Base-by-base conservation (phyloP, 2,888 invertebrate genomes). In the Eustalomyia histrio region DNA sequence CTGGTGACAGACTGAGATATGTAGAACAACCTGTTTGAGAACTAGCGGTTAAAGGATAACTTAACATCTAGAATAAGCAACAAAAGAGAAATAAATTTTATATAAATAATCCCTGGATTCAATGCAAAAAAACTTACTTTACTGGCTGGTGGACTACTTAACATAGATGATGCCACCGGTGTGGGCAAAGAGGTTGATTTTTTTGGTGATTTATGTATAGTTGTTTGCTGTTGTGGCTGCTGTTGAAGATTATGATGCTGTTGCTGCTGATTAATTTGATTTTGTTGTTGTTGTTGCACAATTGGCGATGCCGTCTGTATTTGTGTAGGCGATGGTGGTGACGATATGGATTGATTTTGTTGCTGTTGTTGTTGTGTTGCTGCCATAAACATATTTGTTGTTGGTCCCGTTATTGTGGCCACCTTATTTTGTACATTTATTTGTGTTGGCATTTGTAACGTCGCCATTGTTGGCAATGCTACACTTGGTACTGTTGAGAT, bases 181-280 rank as follows among this genome's bases (percentile, higher is more conserved):
- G 87, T 84, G 55, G 90, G 90, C 85, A 90, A 84, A 47, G 90
- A 90, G 69, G 84, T 84, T 68, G 89, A 89, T 85, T 90, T 90
- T 85, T 89, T 90, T 87, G 90, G 89, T 83, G 90, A 90, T 68
- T 85, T 84, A 55, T 83, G 83, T 43, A 72, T 57, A 58, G 78
- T 83, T 61, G 82, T 90, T 89, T 24, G 92, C 92, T 71, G 92
- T 92, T 39, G 92, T 88, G 1, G 92, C 92, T 69, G 92, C 92
- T 68, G 92, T 16, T 57, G 83, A 24, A 58, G 50, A 4, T 78
- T 72, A 60, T 85, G 85, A 29, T 86, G 86, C 52, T 85, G 85
- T 14, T 84, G 58, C n/a, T 84, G 58, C n/a, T 82, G 71, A n/a
- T 47, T 47, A 47, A 43, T 60, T 53, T 65, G 65, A 12, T 58